Percentiles rank a stretch among this genome's conserved stretches.
These are phyloP conservation scores for Triops longicaudatus DNA, from an alignment of 1,140 invertebrate species.

Conservation along the genomic window DNA sequence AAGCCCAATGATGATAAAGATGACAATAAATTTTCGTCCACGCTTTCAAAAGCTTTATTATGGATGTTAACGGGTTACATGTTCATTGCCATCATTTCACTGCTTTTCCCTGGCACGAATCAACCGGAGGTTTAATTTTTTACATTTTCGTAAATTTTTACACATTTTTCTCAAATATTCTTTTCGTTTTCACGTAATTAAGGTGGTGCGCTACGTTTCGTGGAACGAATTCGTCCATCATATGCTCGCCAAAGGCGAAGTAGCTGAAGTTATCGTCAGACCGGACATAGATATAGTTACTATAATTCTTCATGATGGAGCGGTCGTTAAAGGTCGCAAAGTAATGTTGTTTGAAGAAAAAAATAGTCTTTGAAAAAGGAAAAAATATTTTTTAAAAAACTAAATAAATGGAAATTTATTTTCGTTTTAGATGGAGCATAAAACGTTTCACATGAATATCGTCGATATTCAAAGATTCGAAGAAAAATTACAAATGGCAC, in stretches of 20 bases:
- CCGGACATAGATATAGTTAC: conserved; percentile 75
- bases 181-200: not conserved
- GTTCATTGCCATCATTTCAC: conserved; percentile 56
- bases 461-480: conserved; percentile 74
- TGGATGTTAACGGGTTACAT: conserved; percentile 67
- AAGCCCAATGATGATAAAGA: conserved; percentile 49
- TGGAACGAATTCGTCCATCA: conserved; percentile 94
- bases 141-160: not conserved
- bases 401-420: conserved; percentile 17
- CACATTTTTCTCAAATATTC: too few relatives aligned
- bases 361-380: not conserved
- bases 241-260: conserved; percentile 86
- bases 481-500: conserved; percentile 73
- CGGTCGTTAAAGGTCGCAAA: conserved; percentile 71
- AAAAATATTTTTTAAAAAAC: not conserved
- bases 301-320: conserved; percentile 73
- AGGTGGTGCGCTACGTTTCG: conserved; percentile 57
- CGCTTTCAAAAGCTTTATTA: conserved; percentile 60
- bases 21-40: conserved; percentile 55
- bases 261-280: conserved; percentile 72
- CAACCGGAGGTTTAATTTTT: conserved; percentile 56
- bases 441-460: conserved; percentile 70
- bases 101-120: conserved; percentile 59
- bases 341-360: too few relatives aligned
- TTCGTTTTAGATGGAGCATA: conserved; percentile 49